Evolutionary conservation across 2,888 invertebrate genomes (phyloP).

Genomic region (Phlogophora meticulosa): DNA sequence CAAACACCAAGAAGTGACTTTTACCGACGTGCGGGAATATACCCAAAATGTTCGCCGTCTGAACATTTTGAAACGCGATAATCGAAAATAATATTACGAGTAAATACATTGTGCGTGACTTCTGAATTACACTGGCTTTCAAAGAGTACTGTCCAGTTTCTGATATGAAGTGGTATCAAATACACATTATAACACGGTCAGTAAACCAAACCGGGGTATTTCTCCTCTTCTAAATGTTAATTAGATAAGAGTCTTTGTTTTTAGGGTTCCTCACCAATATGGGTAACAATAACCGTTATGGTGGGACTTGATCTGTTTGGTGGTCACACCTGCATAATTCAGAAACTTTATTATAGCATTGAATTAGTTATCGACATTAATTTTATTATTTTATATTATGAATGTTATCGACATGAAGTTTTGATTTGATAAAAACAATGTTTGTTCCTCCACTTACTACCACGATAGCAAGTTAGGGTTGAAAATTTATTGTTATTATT

Average conservation of each 20-base stretch:
- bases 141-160: slow-evolving; percentile 22
- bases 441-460: too few species aligned
- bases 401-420: too few species aligned
- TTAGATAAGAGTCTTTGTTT: slow-evolving; percentile 3
- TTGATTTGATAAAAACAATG: too few species aligned
- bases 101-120: slow-evolving; percentile 31
- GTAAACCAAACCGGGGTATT: not conserved
- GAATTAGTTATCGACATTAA: too few species aligned
- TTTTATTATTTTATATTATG: too few species aligned
- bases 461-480: too few species aligned
- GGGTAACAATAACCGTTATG: too few species aligned
- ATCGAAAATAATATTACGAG: slow-evolving; percentile 37
- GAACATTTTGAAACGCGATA: slow-evolving; percentile 70
- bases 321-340: too few species aligned
- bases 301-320: too few species aligned
- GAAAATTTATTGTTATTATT: too few species aligned
- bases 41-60: slow-evolving; percentile 88
- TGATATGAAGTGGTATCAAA: slow-evolving; percentile 17
- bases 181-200: not conserved
- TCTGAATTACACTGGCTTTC: slow-evolving; percentile 10
- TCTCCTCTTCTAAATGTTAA: slow-evolving; percentile 7
- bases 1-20: slow-evolving; percentile 92
- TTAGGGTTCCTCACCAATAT: too few species aligned
- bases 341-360: too few species aligned
- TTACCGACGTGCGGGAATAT: slow-evolving; percentile 91